Evolutionary conservation across 1,140 invertebrate genomes (phyloP).

Genomic region (Helicorthomorpha holstii): DNA sequence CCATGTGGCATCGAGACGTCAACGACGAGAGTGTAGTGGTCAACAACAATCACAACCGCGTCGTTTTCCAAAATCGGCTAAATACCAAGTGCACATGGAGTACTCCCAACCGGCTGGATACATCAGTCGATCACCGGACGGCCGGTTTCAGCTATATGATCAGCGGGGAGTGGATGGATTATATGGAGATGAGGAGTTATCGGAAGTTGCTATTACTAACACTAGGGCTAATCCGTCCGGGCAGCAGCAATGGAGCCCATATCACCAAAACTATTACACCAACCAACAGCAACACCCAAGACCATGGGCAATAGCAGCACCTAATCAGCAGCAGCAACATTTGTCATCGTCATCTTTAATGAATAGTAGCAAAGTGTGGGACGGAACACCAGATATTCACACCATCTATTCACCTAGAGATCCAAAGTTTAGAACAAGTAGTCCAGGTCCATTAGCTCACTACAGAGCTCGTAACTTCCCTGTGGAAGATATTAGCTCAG

Average conservation of each 20-base stretch:
- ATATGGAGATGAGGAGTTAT: slow-evolving; percentile 28
- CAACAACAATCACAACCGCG: slow-evolving; percentile 12
- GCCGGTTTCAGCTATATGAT: slow-evolving; percentile 45
- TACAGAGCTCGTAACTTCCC: slow-evolving; percentile 42
- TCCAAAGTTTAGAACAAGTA: slow-evolving; percentile 41
- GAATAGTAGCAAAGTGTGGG: slow-evolving; percentile 19
- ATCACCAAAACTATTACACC: slow-evolving; percentile 11
- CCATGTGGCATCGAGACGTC: background rate
- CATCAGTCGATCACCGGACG: slow-evolving; percentile 52
- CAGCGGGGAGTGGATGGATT: slow-evolving; percentile 1
- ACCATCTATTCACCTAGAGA: slow-evolving; percentile 27
- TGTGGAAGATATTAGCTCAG: slow-evolving; percentile 68
- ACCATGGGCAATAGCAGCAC: slow-evolving; percentile 18
- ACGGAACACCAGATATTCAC: slow-evolving; percentile 1
- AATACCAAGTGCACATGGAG: slow-evolving; percentile 19
- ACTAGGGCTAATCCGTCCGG: slow-evolving; percentile 47
- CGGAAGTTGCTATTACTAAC: slow-evolving; percentile 34
- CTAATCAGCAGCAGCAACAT: slow-evolving; percentile 45
- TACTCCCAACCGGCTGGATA: slow-evolving; percentile 31
- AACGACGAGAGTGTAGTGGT: too few relatives aligned
- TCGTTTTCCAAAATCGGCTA: slow-evolving; percentile 13
- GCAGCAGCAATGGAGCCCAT: slow-evolving; percentile 42
- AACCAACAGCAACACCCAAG: background rate
- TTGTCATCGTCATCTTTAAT: slow-evolving; percentile 44
- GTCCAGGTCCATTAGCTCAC: slow-evolving; percentile 31